These are phyloP conservation scores for Drosophila ohnishii DNA, from an alignment of 1,140 invertebrate genomes.

Conservation along the genomic window DNA sequence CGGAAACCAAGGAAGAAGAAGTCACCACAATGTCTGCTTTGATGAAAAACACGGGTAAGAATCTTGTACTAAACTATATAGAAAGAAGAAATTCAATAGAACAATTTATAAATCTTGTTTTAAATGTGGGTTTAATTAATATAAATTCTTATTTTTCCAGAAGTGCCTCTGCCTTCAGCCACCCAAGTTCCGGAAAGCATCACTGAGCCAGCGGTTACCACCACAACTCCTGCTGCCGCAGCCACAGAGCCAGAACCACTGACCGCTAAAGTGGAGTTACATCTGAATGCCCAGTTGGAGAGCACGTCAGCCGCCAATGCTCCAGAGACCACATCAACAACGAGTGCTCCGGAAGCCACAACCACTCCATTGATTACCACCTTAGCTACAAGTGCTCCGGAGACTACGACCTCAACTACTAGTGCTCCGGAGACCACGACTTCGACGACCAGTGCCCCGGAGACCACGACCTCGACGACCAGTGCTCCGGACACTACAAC, in stretches of 20 bases:
- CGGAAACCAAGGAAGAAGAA: neutral
- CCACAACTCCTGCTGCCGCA: neutral
- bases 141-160: neutral
- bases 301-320: neutral
- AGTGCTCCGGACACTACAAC: neutral
- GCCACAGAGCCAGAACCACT: conserved; percentile 4
- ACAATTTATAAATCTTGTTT: no score
- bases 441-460: neutral
- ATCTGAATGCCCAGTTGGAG: conserved; percentile 10
- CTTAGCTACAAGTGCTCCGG: neutral
- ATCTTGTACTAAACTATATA: neutral
- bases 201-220: conserved; percentile 10
- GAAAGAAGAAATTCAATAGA: no score
- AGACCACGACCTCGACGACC: conserved; percentile 1
- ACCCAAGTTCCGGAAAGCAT: neutral
- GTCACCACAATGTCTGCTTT: neutral
- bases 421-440: conserved; percentile 5
- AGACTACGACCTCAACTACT: conserved; percentile 8
- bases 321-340: conserved; percentile 3
- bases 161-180: neutral
- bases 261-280: neutral
- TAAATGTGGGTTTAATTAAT: neutral
- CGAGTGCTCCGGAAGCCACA: neutral
- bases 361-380: conserved; percentile 15
- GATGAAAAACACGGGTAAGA: conserved; percentile 18